phyloP scores from a whole-genome alignment of 2,888 invertebrate genomes.

The Volucella inflata region DNA sequence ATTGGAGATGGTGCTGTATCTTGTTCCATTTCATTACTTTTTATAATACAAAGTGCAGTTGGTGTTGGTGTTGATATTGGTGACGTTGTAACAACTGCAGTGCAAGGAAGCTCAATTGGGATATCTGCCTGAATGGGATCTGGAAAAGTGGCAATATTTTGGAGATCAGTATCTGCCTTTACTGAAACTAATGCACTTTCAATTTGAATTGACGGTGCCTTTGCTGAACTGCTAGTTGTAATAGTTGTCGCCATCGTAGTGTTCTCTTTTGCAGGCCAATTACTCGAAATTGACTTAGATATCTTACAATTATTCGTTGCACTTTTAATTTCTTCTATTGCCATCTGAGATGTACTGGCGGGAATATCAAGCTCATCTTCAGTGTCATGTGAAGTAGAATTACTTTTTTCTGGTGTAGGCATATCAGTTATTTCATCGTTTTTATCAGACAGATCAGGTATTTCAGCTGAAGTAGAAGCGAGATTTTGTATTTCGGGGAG shows the following conservation, averaged over 20 bases:
- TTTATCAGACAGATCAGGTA: conserved; percentile 57
- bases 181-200: conserved; percentile 40
- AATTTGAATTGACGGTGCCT: conserved; percentile 78
- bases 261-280: conserved; percentile 55
- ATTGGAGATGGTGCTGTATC: conserved; percentile 25
- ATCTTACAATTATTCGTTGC: conserved; percentile 71
- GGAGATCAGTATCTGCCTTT: conserved; percentile 12
- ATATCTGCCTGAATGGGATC: conserved; percentile 70
- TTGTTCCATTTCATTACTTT: conserved; percentile 36
- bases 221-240: conserved; percentile 65
- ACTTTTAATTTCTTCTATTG: conserved; percentile 64
- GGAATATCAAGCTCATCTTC: conserved; percentile 40
- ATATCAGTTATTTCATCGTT: conserved; percentile 41
- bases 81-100: conserved; percentile 20
- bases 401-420: conserved; percentile 43
- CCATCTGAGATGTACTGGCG: conserved; percentile 60
- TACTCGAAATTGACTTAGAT: conserved; percentile 56
- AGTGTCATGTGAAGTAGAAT: conserved; percentile 7
- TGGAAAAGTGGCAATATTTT: conserved; percentile 41
- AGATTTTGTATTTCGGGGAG: conserved; percentile 57
- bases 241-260: conserved; percentile 17
- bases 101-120: conserved; percentile 55
- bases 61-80: conserved; percentile 1
- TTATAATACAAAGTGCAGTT: conserved; percentile 33
- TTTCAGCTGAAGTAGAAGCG: conserved; percentile 63